A percentile compares a stretch with the other conserved stretches of the same genome.
These are phyloP conservation scores for Ridgeia piscesae DNA, from an alignment of 1,140 invertebrate species.

Conservation along the genomic window DNA sequence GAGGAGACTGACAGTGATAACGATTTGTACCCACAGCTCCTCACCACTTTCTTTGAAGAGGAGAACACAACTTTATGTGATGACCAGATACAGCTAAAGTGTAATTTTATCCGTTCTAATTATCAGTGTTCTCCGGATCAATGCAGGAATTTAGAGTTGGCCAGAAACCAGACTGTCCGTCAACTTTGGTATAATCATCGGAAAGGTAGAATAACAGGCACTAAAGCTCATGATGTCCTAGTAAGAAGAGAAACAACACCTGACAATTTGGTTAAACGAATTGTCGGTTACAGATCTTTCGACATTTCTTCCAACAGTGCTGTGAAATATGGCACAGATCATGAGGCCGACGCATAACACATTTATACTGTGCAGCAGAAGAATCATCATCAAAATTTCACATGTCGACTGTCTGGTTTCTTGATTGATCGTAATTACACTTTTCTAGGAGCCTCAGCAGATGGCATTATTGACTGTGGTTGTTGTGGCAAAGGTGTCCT, in stretches of 20 bases:
- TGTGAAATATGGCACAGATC: constrained; percentile 15
- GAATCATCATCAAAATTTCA: background rate
- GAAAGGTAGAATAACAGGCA: constrained; percentile 14
- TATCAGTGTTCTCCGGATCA: constrained; percentile 1
- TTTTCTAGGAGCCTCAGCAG: background rate
- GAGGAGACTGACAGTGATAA: background rate
- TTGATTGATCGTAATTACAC: background rate
- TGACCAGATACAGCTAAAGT: background rate
- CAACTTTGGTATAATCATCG: constrained; percentile 15
- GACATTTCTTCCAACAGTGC: constrained; percentile 11
- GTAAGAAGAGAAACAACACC: constrained; percentile 14
- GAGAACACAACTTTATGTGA: background rate
- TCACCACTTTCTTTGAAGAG: constrained; percentile 7
- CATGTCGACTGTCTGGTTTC: background rate
- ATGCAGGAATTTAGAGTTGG: constrained; percentile 11
- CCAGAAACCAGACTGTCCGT: constrained; percentile 11
- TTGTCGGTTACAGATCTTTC: constrained; percentile 14
- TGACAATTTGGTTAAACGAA: constrained; percentile 7
- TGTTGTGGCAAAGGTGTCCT: constrained; percentile 12
- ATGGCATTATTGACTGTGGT: constrained; percentile 5
- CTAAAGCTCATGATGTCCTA: constrained; percentile 16
- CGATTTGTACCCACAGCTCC: background rate
- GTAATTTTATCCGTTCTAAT: background rate
- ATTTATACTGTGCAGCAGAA: background rate
- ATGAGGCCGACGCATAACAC: background rate